Evolutionary conservation across 2,113 vertebrate genomes (phyloP), one percentile per base, ranked within the genome.

Genomic region (Reinhardtius hippoglossoides): DNA sequence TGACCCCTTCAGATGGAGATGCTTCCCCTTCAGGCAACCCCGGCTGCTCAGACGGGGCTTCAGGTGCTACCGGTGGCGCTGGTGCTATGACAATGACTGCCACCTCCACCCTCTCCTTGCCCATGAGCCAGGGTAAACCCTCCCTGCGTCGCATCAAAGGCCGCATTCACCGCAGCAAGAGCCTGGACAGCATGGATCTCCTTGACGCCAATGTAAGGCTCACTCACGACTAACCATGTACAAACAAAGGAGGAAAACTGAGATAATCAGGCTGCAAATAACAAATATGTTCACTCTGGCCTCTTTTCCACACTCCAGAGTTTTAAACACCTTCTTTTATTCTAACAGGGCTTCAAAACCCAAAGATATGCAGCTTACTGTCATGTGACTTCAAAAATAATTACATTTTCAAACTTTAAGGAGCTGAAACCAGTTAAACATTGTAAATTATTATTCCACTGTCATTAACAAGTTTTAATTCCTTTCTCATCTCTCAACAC

Each of bases 141-240:
- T 99, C 97, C 63, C 92, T 98, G 81, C 94, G 97, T 72, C 95
- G 97, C 88, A 98, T 99, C 92, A 99, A 99, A 91, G 97, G 97
- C 72, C 95, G 97, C 82, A 95, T 97, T 76, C 98, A 98, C 93
- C 94, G 97, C 89, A 98, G 97, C 94, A 98, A 97, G 94, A 98
- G 97, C 84, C 95, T 98, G 0, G 97, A 97, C 78, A 98, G 97
- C 90, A 93, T 97, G 3, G 97, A 98, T 78, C 96, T 99, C 92
- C 96, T 97, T 63, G 98, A 98, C 81, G 94, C 97, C 89, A 95
- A 95, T 87, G 97, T 99, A 92, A 98, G 97, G 92, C 58, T 65
- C 56, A 42, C 18, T n/a, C 14, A 74, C 5, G 0, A 31, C 26
- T 27, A 42, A 20, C 56, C 60, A 48, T 57, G 24, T 8, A 14